Evolutionary conservation across 2,113 vertebrate species (phyloP).

Genomic region (Gallinago undulata): DNA sequence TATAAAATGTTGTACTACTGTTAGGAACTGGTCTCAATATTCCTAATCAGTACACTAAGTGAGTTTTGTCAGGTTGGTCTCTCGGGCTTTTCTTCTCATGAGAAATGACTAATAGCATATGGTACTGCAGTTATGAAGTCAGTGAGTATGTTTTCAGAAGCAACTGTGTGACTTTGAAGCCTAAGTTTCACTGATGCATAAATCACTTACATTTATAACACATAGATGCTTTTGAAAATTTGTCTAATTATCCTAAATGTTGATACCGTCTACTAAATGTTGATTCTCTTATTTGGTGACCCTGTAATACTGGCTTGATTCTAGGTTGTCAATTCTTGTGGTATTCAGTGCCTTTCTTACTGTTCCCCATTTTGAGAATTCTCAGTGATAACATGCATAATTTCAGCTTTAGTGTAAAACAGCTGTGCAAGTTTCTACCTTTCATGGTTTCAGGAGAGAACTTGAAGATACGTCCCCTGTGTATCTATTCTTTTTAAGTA

Average conservation of each 20-base stretch:
- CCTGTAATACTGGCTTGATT: not conserved
- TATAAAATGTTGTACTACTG: not conserved
- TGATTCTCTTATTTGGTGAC: not conserved
- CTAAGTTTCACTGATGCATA: not conserved
- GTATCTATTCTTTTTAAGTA: not conserved
- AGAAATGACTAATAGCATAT: conserved; percentile 45
- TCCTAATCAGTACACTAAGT: conserved; percentile 25
- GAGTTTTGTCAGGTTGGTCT: conserved; percentile 66
- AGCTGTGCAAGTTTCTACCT: not conserved
- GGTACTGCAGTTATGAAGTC: conserved; percentile 6
- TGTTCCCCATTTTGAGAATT: not conserved
- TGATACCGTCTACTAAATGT: not conserved
- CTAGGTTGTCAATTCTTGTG: not conserved
- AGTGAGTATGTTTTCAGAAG: conserved; percentile 30
- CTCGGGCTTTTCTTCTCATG: conserved; percentile 39
- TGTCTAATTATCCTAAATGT: not conserved
- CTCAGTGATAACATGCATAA: not conserved
- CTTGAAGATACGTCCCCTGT: not conserved
- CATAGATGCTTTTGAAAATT: not conserved
- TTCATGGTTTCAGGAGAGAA: not conserved
- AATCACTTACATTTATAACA: not conserved
- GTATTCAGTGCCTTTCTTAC: not conserved
- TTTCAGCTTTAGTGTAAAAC: conserved; percentile 1
- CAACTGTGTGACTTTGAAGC: not conserved
- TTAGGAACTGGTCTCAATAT: conserved; percentile 10